Base-by-base conservation (phyloP, 1,140 invertebrate species). In the Drosophila repleta region DNA sequence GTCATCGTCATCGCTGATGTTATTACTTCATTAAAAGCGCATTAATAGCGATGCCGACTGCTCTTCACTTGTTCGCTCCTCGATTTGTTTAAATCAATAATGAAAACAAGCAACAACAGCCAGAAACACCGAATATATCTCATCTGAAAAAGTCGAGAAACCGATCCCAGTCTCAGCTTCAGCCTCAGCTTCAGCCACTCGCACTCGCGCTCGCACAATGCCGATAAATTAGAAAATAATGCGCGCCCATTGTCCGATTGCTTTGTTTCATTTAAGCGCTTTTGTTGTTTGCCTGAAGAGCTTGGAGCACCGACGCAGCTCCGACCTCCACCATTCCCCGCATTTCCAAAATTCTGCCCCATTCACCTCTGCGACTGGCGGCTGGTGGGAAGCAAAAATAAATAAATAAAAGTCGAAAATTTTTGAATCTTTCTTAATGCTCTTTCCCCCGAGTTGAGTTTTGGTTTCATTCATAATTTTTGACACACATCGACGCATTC, bases 171-270 rank as follows among this genome's bases (percentile, higher is more conserved):
- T 4, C 43, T 20, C 43, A 20, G 17, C 43, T 41, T 69, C 71
- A 72, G 32, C 52, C 43, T 20, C 60, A 52, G 21, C 60, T 7
- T 15, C 39, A 43, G n/a, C 15, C 39, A 43, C 39, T 15, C 39
- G 39, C 39, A 43, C 5, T 43, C 39, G 39, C 39, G 48, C 29
- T 39, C 66, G 63, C 55, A 88, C 83, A 88, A 89, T 89, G 84
- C 76, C 79, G 80, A 88, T 88, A 88, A 88, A 88, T 88, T 88
- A 88, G 84, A 88, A 89, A 88, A 88, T 88, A 85, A 88, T 88
- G 80, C 83, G 85, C 85, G 73, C 70, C 79, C 84, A 88, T 88
- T 88, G 84, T 88, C 74, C 85, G 66, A 29, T 69, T 65, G 80
- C 84, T 88, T 88, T 88, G 84, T 88, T 88, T 88, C 85, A 88